Base-by-base conservation (phyloP, 2,888 invertebrate species). In the Chelonus formosanus region DNA sequence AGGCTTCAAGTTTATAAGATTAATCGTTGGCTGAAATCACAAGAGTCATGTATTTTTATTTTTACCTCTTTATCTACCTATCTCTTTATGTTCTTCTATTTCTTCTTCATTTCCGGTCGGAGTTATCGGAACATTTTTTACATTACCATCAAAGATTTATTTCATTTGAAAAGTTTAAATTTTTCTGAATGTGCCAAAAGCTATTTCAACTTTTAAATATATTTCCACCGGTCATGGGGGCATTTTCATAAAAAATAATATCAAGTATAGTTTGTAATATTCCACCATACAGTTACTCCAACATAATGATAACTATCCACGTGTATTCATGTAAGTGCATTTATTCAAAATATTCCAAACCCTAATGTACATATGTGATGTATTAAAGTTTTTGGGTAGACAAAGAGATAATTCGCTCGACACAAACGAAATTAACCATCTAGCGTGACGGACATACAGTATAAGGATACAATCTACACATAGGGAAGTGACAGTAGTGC, bases 381-480 rank as follows among this genome's bases (percentile, higher is more conserved):
- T 34, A 20, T 32, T 20, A 47, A 52, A 34, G 52, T 52, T 52
- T 44, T 57, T 73, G 75, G 73, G 73, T 67, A 72, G 70, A 75
- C 75, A 77, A 79, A 79, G 76, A 73, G 71, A 75, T 79, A 79
- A 79, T 79, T 78, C 75, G 70, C 74, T 68, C 58, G 72, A 70
- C 62, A 74, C 73, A 76, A 78, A 78, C 73, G 73, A 74, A 66
- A 73, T 78, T 73, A 76, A 72, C 74, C 47, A 57, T 64, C 43
- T 53, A 53, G 61, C 52, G 58, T 44, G 32, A 43, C 52, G 53
- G 35, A 40, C 61, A 53, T 43, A 53, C 10, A 61, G 52, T 52
- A 20, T 20, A 52, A 52, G 52, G 52, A 34, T 31, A 52, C 52
- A 52, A 31, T 6, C 52, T 52, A 32, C 34, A 8, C 7, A 43